Evolutionary conservation across 1,140 invertebrate genomes (phyloP), one percentile per base, ranked within the genome.

Genomic region (Camponotus pennsylvanicus): DNA sequence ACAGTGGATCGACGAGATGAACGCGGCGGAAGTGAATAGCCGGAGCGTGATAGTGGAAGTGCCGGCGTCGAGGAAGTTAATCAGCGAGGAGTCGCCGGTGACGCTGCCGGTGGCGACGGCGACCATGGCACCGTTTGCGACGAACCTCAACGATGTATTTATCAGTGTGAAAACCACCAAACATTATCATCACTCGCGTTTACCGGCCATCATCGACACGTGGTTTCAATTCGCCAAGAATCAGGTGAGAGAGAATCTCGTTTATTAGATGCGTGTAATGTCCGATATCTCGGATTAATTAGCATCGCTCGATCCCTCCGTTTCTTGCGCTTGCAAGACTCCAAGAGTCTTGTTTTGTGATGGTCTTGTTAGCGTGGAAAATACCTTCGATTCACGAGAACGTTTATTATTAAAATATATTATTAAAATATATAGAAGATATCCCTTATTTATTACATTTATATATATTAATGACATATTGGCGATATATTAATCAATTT

Each of bases 141-240:
- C 97, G 63, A 96, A 96, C 75, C 95, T 98, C 83, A 96, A 98
- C 94, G 98, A 99, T 94, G 96, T 99, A 89, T 99, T 99, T 95
- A 98, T 99, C 93, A 98, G 98, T 95, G 98, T 99, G 27, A 99
- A 99, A 96, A 99, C 98, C 69, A 98, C 98, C 45, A 97, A 97
- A 92, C 97, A 97, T 95, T 99, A 98, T 95, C 98, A 99, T 94
- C 95, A 97, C 84, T 97, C 97, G 45, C 96, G 98, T 86, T 93
- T 99, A 86, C 97, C 98, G n/a, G 96, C 98, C 79, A 98, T 99
- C 90, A 96, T 99, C 92, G 97, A 97, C 93, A 99, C 98, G 84
- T 99, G 98, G 98, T 99, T 98, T 94, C 97, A 97, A 93, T 96
- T 98, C 86, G 98, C 98, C 55, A 97, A 97, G 94, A 96, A 98